Base-by-base conservation (phyloP, 2,888 invertebrate genomes). In the Aphidius colemani region DNA sequence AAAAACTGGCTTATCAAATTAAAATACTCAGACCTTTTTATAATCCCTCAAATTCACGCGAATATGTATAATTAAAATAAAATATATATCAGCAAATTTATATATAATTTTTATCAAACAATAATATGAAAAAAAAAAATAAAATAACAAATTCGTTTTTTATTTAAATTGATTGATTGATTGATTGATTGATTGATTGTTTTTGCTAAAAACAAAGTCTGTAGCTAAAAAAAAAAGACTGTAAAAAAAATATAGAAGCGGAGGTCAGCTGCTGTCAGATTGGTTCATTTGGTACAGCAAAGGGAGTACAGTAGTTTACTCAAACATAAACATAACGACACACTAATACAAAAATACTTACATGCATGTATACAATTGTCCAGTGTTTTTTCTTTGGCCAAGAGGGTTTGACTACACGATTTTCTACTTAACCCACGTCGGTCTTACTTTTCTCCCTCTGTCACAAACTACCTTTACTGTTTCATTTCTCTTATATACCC, bases 401-500 rank as follows among this genome's bases (percentile, higher is more conserved):
- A 67, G 63, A 69, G 69, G 70, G 70, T 68, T n/a, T 70, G 69
- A 69, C 67, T 77, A 80, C 82, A 82, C 81, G 82, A 80, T 82
- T 82, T 82, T 82, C 82, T 82, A 82, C 82, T 82, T 82, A 80
- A 77, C 77, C 72, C 73, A 59, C 67, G 58, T 56, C 65, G 69
- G 75, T 73, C 73, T 57, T 46, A 57, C 48, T 46, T 57, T 46
- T 46, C 57, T 46, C 46, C 39, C 46, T 46, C 39, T 41, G 30
- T 30, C 30, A 30, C 30, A 30, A 18, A 18, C 13, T 18, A 18
- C 13, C 13, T 18, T 18, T 18, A 18, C 5, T 30, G 30, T 30
- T 30, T 30, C 30, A 30, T 30, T 30, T 30, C 30, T 30, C 30
- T 30, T 5, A 5, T 30, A 30, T 5, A 18, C 30, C 5, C 30